These are phyloP conservation scores for Iphiclides podalirius DNA, from an alignment of 2,888 invertebrate species.

Conservation along the genomic window DNA sequence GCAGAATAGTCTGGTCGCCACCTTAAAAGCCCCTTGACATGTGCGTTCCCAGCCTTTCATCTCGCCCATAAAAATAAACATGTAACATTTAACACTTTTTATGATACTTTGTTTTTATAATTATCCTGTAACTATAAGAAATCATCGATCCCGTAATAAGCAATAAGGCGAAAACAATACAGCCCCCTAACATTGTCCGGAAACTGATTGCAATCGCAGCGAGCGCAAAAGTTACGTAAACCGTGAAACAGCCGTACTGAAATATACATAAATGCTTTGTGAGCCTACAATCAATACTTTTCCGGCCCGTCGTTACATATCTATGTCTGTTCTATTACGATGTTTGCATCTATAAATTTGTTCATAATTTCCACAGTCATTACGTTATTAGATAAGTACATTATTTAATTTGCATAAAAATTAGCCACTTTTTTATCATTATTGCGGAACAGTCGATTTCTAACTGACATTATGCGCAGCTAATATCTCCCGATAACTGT, in stretches of 20 bases:
- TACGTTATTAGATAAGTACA: no score
- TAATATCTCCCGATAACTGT: conserved; percentile 6
- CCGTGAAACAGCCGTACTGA: conserved; percentile 15
- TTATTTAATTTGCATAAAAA: no score
- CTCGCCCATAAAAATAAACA: no score
- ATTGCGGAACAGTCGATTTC: background rate
- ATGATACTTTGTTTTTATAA: no score
- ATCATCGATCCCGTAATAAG: background rate
- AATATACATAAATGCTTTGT: conserved; percentile 18
- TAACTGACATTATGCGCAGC: background rate
- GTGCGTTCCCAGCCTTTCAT: no score
- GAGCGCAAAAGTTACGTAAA: conserved; percentile 17
- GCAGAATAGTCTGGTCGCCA: no score
- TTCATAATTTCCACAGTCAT: no score
- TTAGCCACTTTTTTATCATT: no score
- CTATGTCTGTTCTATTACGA: conserved; percentile 16
- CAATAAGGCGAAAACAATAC: conserved; percentile 6
- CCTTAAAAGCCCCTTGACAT: no score
- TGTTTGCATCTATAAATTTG: no score
- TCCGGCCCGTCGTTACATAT: background rate
- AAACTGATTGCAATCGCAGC: background rate
- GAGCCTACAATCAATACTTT: conserved; percentile 17
- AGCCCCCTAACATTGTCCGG: background rate
- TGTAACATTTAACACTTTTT: no score
- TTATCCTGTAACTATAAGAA: no score